Percentiles rank a stretch among this genome's conserved stretches.
Evolutionary conservation across 2,113 vertebrate species (phyloP).

Genomic region (Coptodon bakossiorum): DNA sequence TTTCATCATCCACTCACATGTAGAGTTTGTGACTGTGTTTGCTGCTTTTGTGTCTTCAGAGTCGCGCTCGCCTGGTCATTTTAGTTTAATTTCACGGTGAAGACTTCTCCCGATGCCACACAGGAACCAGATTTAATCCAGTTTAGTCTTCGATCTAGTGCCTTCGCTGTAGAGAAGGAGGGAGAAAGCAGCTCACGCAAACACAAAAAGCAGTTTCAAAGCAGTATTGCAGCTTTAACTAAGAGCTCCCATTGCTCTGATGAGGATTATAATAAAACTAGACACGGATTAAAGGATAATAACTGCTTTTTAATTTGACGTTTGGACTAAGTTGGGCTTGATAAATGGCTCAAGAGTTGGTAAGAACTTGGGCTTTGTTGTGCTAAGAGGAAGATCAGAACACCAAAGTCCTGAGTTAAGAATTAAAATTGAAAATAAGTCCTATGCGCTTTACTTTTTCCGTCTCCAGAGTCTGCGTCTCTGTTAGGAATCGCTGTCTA

Average conservation of each 20-base stretch:
- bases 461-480: neutral
- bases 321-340: neutral
- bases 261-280: slow-evolving; percentile 9
- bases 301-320: neutral
- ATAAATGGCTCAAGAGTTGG: neutral
- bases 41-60: neutral
- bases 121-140: slow-evolving; percentile 24
- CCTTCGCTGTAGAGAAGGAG: slow-evolving; percentile 49
- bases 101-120: neutral
- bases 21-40: neutral
- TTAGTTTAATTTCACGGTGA: neutral
- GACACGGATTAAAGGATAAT: neutral
- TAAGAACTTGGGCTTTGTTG: neutral
- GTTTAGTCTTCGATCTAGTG: slow-evolving; percentile 60
- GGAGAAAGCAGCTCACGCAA: slow-evolving; percentile 28
- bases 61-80: neutral
- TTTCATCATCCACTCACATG: neutral
- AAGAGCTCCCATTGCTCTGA: neutral
- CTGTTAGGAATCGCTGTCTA: neutral
- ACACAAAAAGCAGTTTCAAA: neutral
- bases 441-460: neutral
- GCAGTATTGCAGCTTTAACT: slow-evolving; percentile 6
- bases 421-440: neutral
- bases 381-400: neutral
- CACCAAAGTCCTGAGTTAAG: neutral